Conservation (phyloP, 2,113 vertebrate species). For the Antechinus flavipes region DNA sequence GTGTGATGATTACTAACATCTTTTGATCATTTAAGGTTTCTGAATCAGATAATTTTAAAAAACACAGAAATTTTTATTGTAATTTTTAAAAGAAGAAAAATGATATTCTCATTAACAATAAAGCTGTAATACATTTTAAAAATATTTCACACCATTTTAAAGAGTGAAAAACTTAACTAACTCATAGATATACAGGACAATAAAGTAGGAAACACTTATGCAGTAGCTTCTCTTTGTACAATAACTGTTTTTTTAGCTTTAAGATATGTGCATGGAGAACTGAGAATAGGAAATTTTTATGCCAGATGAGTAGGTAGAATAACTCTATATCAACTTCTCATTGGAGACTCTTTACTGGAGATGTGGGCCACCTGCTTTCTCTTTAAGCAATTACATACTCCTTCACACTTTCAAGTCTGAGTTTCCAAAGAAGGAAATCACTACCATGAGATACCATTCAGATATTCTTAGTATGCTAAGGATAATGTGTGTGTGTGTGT, state of each 20-base stretch:
- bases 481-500: not conserved
- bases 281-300: not conserved
- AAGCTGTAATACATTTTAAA: not conserved
- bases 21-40: not conserved
- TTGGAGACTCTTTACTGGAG: not conserved
- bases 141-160: constrained; percentile 12
- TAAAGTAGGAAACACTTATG: not conserved
- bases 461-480: not conserved
- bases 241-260: not conserved
- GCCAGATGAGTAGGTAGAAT: not conserved
- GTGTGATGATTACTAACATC: not conserved
- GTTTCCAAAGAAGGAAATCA: not conserved
- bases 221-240: not conserved
- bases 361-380: not conserved
- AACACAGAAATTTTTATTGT: not conserved
- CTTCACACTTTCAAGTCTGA: not conserved
- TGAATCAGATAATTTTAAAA: not conserved
- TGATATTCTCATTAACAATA: not conserved
- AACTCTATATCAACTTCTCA: not conserved
- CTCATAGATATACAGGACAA: not conserved
- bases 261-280: not conserved
- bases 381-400: not conserved
- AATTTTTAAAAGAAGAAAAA: not conserved
- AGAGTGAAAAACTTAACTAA: constrained; percentile 19
- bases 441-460: not conserved